Conservation (phyloP, 1,140 invertebrate genomes). For the Melitaea cinxia region DNA sequence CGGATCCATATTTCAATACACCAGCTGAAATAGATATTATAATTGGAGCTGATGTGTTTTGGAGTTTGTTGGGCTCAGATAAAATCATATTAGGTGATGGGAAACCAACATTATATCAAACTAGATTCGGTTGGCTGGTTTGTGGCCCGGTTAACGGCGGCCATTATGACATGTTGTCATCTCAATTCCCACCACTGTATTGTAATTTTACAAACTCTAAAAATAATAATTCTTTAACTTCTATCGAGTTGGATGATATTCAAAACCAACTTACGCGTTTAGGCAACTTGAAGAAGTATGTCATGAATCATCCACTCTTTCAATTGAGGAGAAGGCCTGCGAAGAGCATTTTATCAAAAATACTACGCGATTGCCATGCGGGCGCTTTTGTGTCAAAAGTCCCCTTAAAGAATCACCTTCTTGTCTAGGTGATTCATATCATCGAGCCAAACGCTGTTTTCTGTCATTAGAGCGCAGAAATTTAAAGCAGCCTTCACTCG, state of each 20-base stretch:
- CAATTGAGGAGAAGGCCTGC: slow-evolving; percentile 28
- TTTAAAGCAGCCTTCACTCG: background rate
- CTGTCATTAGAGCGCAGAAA: slow-evolving; percentile 24
- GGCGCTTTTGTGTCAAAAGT: slow-evolving; percentile 40
- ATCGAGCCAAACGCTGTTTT: slow-evolving; percentile 30
- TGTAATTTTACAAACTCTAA: slow-evolving; percentile 28
- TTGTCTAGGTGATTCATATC: slow-evolving; percentile 34
- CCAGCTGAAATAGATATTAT: slow-evolving; percentile 39
- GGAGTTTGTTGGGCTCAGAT: slow-evolving; percentile 42
- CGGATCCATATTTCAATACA: slow-evolving; percentile 42
- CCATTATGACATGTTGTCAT: slow-evolving; percentile 13
- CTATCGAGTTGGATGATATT: slow-evolving; percentile 13
- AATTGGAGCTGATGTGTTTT: slow-evolving; percentile 46
- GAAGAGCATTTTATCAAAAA: slow-evolving; percentile 41
- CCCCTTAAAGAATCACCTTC: slow-evolving; percentile 30
- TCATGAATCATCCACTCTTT: slow-evolving; percentile 12
- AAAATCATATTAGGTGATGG: slow-evolving; percentile 39
- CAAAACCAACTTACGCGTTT: slow-evolving; percentile 10
- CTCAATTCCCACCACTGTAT: slow-evolving; percentile 21
- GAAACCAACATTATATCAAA: slow-evolving; percentile 46
- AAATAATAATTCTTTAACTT: slow-evolving; percentile 20
- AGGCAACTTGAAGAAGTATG: slow-evolving; percentile 25
- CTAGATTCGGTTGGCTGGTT: slow-evolving; percentile 44
- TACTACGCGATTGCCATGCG: slow-evolving; percentile 26
- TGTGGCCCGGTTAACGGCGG: slow-evolving; percentile 39